Evolutionary conservation across 2,797 vertebrate genomes (phyloP), one percentile per base, ranked within the genome.

Genomic region (Falco concolor): DNA sequence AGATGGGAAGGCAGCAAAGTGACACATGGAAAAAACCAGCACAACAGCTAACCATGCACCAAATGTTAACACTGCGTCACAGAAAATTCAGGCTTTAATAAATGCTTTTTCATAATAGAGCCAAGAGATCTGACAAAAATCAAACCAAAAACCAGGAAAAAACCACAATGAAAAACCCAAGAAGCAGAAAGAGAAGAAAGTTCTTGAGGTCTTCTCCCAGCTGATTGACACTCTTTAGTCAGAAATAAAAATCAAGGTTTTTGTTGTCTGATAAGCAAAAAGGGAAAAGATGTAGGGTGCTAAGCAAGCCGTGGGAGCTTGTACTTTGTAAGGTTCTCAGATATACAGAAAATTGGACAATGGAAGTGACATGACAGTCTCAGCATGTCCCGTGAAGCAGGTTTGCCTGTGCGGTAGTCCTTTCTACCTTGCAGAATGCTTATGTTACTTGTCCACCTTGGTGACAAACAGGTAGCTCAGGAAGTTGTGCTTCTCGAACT

Each of bases 401-500:
- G 25, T 5, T 36, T 73, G 49, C 13, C 56, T 72, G 27, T 28
- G 69, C 56, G 19, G 27, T 32, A 75, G 72, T 40, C 49, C 60
- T 63, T 68, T 40, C 40, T 45, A 38, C 65, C 56, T 32, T 74
- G 67, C 57, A 91, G 67, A 87, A 74, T 3, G 5, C 42, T 70
- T 52, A 14, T 49, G 49, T 10, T 70, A 60, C 28, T n/a, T 21
- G 80, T 45, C 75, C 75, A 84, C 32, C n/a, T 65, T 80, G 42
- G 64, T 68, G 57, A 92, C n/a, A 65, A 60, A 65, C 7, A 12
- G 10, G 0, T n/a, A 86, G 74, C 74, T 90, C 94, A 95, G 94
- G 94, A 96, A 97, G 49, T 50, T 60, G 42, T 87, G 86, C 85
- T 90, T 87, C 74, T 92, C 74, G 44, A 52, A 64, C 72, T 83